phyloP scores from a whole-genome alignment of 2,797 vertebrate genomes.

The Phylloscopus collybita region DNA sequence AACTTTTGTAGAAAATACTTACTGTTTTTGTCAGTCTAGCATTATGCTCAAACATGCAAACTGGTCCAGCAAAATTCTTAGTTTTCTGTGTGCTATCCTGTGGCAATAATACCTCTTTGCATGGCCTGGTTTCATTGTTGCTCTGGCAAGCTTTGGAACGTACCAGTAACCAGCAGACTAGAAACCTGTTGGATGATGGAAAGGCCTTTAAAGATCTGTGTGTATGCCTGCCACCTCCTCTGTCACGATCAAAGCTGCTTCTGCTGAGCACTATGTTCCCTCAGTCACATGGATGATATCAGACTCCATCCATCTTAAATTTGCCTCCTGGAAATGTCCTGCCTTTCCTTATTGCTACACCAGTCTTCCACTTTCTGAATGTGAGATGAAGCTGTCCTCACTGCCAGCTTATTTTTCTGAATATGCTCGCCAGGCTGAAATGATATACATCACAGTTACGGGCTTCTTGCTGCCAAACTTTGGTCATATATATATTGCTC shows the following conservation, averaged over 20 bases:
- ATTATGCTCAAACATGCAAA: background rate
- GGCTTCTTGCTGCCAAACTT: conserved; percentile 59
- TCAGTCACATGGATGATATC: background rate
- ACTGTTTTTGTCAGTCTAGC: background rate
- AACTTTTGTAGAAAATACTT: background rate
- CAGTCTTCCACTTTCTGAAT: background rate
- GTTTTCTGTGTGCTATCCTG: background rate
- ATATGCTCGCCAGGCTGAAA: background rate
- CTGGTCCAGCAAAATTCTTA: background rate
- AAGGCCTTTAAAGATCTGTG: background rate
- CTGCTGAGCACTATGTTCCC: background rate
- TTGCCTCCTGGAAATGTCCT: background rate
- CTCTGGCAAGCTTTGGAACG: background rate
- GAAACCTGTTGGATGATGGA: background rate
- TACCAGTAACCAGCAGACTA: background rate
- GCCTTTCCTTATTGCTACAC: background rate
- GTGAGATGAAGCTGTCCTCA: conserved; percentile 7
- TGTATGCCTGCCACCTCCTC: background rate
- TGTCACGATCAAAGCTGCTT: background rate
- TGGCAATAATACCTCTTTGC: background rate
- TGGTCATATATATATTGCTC: conserved; percentile 23
- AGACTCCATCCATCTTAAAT: background rate
- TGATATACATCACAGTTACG: conserved; percentile 58
- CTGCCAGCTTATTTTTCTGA: conserved; percentile 36
- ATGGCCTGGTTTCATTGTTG: background rate